These are phyloP conservation scores for Pardosa pseudoannulata DNA, from an alignment of 2,888 invertebrate genomes.

Conservation along the genomic window DNA sequence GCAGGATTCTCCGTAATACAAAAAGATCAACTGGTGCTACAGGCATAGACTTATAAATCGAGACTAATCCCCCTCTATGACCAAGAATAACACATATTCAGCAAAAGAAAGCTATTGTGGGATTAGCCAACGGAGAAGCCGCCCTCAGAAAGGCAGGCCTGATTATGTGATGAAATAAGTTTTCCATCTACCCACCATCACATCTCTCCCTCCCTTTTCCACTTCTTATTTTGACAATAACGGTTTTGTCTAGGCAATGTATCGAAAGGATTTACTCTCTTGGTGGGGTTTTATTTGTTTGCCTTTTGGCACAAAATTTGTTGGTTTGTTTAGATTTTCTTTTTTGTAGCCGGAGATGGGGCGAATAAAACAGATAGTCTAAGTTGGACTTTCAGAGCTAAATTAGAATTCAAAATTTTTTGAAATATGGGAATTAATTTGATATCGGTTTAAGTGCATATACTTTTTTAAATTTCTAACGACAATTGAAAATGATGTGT, in stretches of 20 bases:
- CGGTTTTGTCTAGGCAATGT: neutral
- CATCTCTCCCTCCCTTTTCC: too few relatives aligned
- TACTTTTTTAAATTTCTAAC: too few relatives aligned
- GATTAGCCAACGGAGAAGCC: neutral
- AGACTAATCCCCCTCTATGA: conserved; percentile 26
- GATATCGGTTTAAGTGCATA: too few relatives aligned
- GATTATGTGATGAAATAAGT: conserved; percentile 20
- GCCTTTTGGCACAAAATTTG: too few relatives aligned
- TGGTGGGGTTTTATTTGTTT: neutral
- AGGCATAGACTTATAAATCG: conserved; percentile 32
- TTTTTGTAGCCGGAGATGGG: too few relatives aligned
- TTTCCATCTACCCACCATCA: too few relatives aligned
- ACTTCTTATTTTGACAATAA: neutral
- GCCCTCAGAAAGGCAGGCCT: conserved; percentile 10
- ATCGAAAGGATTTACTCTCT: neutral
- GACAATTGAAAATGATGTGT: too few relatives aligned
- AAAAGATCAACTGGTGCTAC: conserved; percentile 42
- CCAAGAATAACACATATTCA: conserved; percentile 32
- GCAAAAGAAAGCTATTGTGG: conserved; percentile 24
- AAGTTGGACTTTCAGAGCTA: too few relatives aligned
- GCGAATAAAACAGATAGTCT: too few relatives aligned
- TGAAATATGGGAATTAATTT: too few relatives aligned
- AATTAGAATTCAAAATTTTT: too few relatives aligned
- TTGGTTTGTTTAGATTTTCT: too few relatives aligned
- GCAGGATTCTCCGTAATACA: neutral